Percentiles rank a stretch among this genome's conserved stretches.
Conservation (phyloP, 2,113 vertebrate genomes). For the Montifringilla adamsi region DNA sequence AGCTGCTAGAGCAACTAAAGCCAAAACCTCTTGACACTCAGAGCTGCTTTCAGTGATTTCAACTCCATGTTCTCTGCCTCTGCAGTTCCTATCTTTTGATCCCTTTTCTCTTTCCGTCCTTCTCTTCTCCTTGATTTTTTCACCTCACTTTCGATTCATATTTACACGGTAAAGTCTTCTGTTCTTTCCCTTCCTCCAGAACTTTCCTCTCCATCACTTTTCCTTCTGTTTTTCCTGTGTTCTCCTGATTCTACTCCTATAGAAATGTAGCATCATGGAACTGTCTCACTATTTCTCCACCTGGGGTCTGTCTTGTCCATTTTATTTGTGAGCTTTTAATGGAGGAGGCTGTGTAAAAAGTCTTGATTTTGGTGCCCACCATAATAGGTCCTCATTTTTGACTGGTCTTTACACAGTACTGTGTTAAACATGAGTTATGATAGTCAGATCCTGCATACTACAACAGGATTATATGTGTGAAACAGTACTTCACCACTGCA, state of each 20-base stretch:
- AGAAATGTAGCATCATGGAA: not conserved
- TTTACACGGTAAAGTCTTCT: not conserved
- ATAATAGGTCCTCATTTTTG: not conserved
- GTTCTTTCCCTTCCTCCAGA: not conserved
- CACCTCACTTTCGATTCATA: not conserved
- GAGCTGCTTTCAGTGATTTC: not conserved
- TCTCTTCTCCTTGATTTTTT: not conserved
- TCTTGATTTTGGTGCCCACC: not conserved
- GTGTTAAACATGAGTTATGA: not conserved
- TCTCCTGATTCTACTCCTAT: not conserved
- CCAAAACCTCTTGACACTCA: not conserved
- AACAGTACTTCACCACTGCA: slow-evolving; percentile 19
- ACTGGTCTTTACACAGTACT: not conserved
- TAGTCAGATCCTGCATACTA: slow-evolving; percentile 14
- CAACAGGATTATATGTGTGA: slow-evolving; percentile 2
- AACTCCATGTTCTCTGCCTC: not conserved
- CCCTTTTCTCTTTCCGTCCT: not conserved
- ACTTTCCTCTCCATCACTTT: not conserved
- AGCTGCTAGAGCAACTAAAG: not conserved
- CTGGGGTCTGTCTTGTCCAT: slow-evolving; percentile 49
- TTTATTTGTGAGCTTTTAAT: not conserved
- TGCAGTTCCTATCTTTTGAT: not conserved
- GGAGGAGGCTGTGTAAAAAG: not conserved
- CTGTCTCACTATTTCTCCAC: slow-evolving; percentile 19
- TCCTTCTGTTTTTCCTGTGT: not conserved